Conservation (phyloP, 1,140 invertebrate species). For the Temnothorax nylanderi region DNA sequence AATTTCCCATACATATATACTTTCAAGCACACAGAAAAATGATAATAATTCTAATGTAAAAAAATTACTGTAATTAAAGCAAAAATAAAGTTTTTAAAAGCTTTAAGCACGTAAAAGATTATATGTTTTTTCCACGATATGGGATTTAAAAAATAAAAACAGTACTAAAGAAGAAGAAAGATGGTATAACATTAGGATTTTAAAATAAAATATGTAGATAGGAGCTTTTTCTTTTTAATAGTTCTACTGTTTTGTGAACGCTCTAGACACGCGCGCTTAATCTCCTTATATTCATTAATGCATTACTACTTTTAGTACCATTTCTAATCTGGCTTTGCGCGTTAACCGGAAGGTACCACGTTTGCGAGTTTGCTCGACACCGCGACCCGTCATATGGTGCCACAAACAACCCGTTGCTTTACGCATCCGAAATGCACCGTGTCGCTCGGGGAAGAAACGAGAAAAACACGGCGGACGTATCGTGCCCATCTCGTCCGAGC, state of each 20-base stretch:
- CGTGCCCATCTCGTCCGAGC: background rate
- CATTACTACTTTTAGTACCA: constrained; percentile 1
- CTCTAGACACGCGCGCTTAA: background rate
- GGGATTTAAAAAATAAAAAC: background rate
- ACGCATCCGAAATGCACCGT: constrained; percentile 41
- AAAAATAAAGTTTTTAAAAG: background rate
- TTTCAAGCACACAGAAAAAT: background rate
- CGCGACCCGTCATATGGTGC: constrained; percentile 7
- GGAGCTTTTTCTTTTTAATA: background rate
- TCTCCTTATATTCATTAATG: background rate
- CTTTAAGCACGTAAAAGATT: background rate
- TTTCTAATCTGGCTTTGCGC: constrained; percentile 19
- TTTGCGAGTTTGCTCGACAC: constrained; percentile 27
- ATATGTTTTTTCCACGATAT: background rate
- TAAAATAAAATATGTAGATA: background rate
- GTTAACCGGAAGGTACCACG: constrained; percentile 7
- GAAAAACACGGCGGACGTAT: constrained; percentile 51
- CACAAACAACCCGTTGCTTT: constrained; percentile 47
- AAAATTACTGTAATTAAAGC: constrained; percentile 2
- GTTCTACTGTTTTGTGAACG: background rate
- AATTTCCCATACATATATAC: background rate
- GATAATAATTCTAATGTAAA: background rate
- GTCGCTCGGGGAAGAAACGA: constrained; percentile 44
- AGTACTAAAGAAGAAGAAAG: background rate
- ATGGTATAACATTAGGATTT: background rate